A percentile compares a stretch with the other conserved stretches of the same genome.
Conservation (phyloP, 2,888 invertebrate genomes). For the Troides oblongomaculatus region DNA sequence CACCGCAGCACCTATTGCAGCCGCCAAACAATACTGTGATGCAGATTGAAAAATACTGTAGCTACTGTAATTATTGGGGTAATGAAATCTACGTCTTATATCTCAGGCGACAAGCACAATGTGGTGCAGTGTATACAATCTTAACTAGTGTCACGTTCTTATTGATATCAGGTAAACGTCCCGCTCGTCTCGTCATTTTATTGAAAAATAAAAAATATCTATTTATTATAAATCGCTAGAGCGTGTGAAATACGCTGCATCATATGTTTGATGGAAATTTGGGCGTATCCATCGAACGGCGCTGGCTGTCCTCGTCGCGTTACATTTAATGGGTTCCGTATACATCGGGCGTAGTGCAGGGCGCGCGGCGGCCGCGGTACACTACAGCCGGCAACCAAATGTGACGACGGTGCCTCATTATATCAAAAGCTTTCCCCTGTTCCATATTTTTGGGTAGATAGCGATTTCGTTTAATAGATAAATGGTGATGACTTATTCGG, state of each 20-base stretch:
- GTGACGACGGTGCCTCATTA: slow-evolving; percentile 41
- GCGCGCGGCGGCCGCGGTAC: slow-evolving; percentile 32
- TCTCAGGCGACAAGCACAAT: too few relatives aligned
- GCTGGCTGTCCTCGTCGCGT: slow-evolving; percentile 59
- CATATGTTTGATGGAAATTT: slow-evolving; percentile 71
- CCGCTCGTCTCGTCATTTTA: too few relatives aligned
- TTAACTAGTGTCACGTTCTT: too few relatives aligned
- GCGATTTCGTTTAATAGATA: slow-evolving; percentile 29
- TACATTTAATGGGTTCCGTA: slow-evolving; percentile 60
- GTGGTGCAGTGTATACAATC: too few relatives aligned
- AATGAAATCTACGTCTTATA: too few relatives aligned
- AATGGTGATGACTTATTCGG: slow-evolving; percentile 20
- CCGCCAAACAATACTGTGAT: too few relatives aligned
- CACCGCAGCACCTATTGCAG: too few relatives aligned
- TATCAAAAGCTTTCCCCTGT: slow-evolving; percentile 39
- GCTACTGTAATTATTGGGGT: too few relatives aligned
- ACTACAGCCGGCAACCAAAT: slow-evolving; percentile 14
- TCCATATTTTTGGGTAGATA: slow-evolving; percentile 28
- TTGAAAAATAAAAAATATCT: too few relatives aligned
- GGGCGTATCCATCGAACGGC: slow-evolving; percentile 75
- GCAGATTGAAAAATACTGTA: too few relatives aligned
- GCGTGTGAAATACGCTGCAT: slow-evolving; percentile 39
- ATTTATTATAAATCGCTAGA: slow-evolving; percentile 25
- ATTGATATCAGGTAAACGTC: too few relatives aligned
- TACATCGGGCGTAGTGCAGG: slow-evolving; percentile 33